These are phyloP conservation scores for Digitonthophagus gazella DNA, from an alignment of 2,888 invertebrate genomes.

Conservation along the genomic window DNA sequence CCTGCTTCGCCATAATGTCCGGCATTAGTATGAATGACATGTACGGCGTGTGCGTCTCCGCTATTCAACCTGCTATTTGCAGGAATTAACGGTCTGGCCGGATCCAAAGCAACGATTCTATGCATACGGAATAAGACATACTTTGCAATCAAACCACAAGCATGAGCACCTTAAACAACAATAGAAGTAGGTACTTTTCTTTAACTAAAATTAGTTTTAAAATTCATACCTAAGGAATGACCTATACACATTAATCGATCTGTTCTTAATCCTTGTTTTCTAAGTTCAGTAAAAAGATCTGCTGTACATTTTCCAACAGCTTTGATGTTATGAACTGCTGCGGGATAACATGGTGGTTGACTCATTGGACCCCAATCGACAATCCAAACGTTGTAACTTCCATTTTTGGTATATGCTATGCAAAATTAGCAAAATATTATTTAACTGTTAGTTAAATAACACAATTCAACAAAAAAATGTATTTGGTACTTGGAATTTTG, in stretches of 20 bases:
- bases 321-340: constrained; percentile 72
- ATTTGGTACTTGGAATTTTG: too few relatives aligned
- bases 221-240: constrained; percentile 56
- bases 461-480: too few relatives aligned
- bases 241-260: constrained; percentile 72
- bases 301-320: constrained; percentile 71
- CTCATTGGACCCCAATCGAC: constrained; percentile 74
- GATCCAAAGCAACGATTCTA: constrained; percentile 71
- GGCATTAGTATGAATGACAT: constrained; percentile 77
- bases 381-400: constrained; percentile 74
- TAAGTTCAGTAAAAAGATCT: constrained; percentile 60
- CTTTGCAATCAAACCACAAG: constrained; percentile 73
- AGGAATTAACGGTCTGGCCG: constrained; percentile 70
- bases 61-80: constrained; percentile 65
- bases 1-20: constrained; percentile 76
- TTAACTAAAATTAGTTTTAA: not conserved
- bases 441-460: too few relatives aligned
- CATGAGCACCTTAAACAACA: constrained; percentile 60
- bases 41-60: constrained; percentile 74
- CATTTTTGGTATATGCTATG: constrained; percentile 72
- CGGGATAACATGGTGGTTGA: constrained; percentile 64
- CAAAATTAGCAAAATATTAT: too few relatives aligned
- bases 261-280: constrained; percentile 65
- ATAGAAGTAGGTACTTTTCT: not conserved
- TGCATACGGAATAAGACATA: constrained; percentile 71